Base-by-base conservation (phyloP, 2,113 vertebrate species). In the Toxostoma redivivum region DNA sequence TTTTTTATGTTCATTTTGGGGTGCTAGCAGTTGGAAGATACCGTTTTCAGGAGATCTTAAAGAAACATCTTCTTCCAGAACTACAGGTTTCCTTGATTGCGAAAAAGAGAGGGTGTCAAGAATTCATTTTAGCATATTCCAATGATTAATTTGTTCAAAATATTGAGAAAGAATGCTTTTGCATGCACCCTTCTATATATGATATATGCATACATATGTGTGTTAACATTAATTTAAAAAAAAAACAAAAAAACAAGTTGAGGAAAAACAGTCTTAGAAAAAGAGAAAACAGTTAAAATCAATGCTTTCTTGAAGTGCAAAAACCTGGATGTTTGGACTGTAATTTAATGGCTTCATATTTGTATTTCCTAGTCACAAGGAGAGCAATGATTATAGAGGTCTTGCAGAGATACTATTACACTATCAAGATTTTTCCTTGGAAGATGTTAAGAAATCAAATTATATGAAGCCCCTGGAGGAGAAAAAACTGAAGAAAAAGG, bases 151-250 rank as follows among this genome's bases (percentile, higher is more conserved):
- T 57, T 70, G 8, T 27, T 77, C 28, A 81, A 69, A 62, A 40
- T 86, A 65, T 57, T 86, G 73, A 58, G 27, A 71, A 51, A 80
- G 3, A 40, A 45, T 72, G 27, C 3, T 81, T 84, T 58, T 78
- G 35, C 27, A 51, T 18, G 48, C 62, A 33, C 24, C 60, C 17
- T 54, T 48, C 65, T 12, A 50, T 48, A 47, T 19, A 40, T 37
- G 11, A 62, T n/a, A 17, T 11, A 10, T 4, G 1, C 0, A 0
- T 20, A 31, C 6, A 7, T 18, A 37, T 28, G 6, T n/a, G 27
- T 69, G 9, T 35, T 81, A 74, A 50, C 12, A 37, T 47, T 83
- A 42, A 60, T 40, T 70, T 8, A 50, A 64, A 86, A 72, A 11
- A 57, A 33, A 48, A 10, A 57, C 27, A 51, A 51, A 42, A 62